Evolutionary conservation across 2,113 vertebrate species (phyloP).

Genomic region (Hydrochoerus hydrochaeris): DNA sequence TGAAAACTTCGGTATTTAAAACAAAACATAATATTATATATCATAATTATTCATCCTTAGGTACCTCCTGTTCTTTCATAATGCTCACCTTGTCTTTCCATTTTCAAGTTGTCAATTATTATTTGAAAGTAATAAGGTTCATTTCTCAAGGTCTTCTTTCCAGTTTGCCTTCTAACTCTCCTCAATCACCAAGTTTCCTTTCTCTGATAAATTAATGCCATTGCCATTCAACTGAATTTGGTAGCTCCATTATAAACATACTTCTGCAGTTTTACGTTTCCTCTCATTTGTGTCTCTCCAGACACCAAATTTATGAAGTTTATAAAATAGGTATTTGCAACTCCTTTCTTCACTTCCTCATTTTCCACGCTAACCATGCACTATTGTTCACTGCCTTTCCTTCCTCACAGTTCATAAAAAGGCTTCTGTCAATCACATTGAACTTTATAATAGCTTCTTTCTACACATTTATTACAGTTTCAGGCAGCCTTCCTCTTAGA

Average conservation of each 20-base stretch:
- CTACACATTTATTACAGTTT: background rate
- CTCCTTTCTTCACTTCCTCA: background rate
- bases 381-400: background rate
- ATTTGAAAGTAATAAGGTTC: background rate
- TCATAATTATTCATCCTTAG: background rate
- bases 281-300: background rate
- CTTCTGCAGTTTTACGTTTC: background rate
- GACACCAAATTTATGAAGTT: background rate
- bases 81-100: background rate
- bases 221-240: background rate
- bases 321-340: background rate
- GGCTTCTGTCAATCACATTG: background rate
- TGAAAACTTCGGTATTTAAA: background rate
- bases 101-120: background rate
- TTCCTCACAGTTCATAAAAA: background rate
- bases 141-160: background rate
- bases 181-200: background rate
- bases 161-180: background rate
- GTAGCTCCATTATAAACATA: background rate
- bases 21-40: background rate
- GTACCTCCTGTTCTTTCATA: background rate
- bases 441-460: background rate
- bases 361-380: background rate
- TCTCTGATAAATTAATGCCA: background rate
- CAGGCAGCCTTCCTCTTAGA: background rate